A percentile compares a stretch with the other conserved stretches of the same genome.
Conservation (phyloP, 1,140 invertebrate species). For the Apis florea region DNA sequence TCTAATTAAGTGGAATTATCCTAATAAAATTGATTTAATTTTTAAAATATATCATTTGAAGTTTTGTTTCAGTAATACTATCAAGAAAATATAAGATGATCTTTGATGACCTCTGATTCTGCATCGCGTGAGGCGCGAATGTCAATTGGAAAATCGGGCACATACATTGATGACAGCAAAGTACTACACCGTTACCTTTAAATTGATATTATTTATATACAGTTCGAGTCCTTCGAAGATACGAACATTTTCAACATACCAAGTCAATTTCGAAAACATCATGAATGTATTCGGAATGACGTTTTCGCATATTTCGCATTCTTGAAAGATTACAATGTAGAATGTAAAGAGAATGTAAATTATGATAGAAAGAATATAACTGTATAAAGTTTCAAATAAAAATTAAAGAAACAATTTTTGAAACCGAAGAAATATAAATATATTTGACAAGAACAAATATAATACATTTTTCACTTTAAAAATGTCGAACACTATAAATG, state of each 20-base stretch:
- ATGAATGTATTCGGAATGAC: neutral
- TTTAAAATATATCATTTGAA: neutral
- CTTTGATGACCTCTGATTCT: constrained; percentile 39
- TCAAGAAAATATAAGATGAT: neutral
- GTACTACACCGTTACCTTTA: constrained; percentile 28
- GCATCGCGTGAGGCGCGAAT: constrained; percentile 60
- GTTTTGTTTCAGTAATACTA: neutral
- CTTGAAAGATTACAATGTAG: neutral
- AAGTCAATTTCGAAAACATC: neutral
- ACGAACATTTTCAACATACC: constrained; percentile 29
- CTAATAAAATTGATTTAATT: neutral
- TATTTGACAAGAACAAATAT: neutral
- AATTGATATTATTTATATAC: constrained; percentile 52
- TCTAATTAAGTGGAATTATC: neutral
- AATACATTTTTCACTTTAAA: neutral
- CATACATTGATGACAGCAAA: constrained; percentile 55
- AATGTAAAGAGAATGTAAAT: neutral
- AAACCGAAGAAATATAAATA: neutral
- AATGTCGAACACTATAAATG: no score
- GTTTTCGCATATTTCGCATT: neutral
- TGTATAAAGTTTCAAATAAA: no score
- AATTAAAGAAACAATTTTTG: neutral
- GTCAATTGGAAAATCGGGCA: constrained; percentile 76
- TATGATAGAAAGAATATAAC: no score
- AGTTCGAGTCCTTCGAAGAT: constrained; percentile 28